Base-by-base conservation (phyloP, 2,888 invertebrate genomes). In the Drosophila parthenogenetica region DNA sequence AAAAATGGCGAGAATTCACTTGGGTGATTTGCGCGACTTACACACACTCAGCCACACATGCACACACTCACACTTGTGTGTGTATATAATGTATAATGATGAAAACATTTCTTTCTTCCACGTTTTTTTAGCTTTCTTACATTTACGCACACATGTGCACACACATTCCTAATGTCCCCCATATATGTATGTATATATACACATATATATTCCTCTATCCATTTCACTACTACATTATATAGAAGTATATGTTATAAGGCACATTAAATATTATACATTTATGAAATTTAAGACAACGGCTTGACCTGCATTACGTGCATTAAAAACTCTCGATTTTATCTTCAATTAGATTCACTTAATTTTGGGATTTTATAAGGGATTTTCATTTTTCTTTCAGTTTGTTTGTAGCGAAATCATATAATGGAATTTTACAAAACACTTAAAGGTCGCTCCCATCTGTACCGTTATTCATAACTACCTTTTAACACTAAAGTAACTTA, bases 1-100 rank as follows among this genome's bases (percentile, higher is more conserved):
- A 88, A 85, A 90, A 81, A 85, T 89, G 79, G 79, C 78, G 89
- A 83, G 83, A 86, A 85, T 78, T 85, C 81, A 83, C 81, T 82
- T 90, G 85, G 90, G 84, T 90, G 80, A 87, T 89, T 86, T 75
- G 78, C 73, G 80, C 79, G 79, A 77, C 50, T 32, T 37, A 40
- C 29, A 35, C 22, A 46, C 29, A 49, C 35, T 3, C 46, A 17
- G 35, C 46, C 32, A 17, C 42, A 54, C 29, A 22, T 25, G 39
- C 17, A 35, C 37, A 60, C 43, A 43, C 39, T 43, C 4, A 54
- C 17, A 49, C 2, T 13, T 14, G 25, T 54, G 10, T 22, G 39
- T 49, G 17, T 49, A 22, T 69, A 35, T 53, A 37, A 14, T 40
- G 11, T 50, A 59, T 62, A 61, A 57, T 51, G 62, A 58, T 69